phyloP scores from a whole-genome alignment of 2,888 invertebrate genomes.

The Pantelozetes paolii region DNA sequence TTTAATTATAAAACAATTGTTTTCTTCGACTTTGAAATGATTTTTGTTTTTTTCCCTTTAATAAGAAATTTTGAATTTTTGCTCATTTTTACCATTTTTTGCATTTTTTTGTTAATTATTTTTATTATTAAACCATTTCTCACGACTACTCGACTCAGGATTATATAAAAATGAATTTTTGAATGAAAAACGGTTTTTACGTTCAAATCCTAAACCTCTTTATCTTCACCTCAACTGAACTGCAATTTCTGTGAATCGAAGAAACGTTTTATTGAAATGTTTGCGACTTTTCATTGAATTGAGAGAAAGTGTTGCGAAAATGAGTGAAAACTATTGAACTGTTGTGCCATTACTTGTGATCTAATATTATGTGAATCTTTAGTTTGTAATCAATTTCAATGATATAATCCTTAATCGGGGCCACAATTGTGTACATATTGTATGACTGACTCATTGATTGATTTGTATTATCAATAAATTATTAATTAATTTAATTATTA shows the following conservation, averaged over 20 bases:
- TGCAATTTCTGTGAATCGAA: constrained; percentile 14
- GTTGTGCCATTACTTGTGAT: constrained; percentile 29
- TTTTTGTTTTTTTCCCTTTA: constrained; percentile 1
- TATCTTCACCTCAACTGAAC: too few relatives aligned
- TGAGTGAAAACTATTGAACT: constrained; percentile 15
- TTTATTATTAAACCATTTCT: constrained; percentile 3
- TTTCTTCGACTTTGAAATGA: constrained; percentile 4
- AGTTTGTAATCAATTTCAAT: constrained; percentile 17
- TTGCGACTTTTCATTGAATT: background rate
- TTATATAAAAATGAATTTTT: too few relatives aligned
- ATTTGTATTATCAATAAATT: constrained; percentile 20
- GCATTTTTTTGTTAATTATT: background rate
- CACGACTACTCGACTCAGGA: background rate
- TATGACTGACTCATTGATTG: constrained; percentile 28
- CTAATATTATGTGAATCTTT: constrained; percentile 12
- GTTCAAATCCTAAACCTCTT: too few relatives aligned
- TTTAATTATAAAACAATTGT: constrained; percentile 6
- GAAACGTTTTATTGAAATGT: background rate
- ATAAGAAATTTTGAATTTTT: constrained; percentile 8
- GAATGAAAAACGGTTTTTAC: too few relatives aligned
- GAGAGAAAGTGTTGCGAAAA: too few relatives aligned
- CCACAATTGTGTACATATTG: constrained; percentile 31
- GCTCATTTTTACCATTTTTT: constrained; percentile 29
- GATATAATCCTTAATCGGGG: constrained; percentile 23
- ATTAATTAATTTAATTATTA: background rate